Base-by-base conservation (phyloP, 2,113 vertebrate genomes). In the Cololabis saira region DNA sequence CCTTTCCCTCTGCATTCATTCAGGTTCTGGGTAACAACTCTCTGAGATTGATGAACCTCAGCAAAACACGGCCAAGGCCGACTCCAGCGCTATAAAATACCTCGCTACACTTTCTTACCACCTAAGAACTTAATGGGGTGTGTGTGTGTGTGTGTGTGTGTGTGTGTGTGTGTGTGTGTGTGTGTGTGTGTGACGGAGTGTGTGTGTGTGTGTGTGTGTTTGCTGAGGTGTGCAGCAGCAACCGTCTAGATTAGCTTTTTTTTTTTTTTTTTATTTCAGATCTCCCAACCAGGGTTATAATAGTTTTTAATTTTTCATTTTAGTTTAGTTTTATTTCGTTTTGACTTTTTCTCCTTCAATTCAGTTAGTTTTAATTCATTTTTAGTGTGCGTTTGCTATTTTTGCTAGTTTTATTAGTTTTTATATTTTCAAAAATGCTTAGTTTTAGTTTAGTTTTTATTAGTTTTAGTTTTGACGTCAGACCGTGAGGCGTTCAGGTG, bases 11-110 rank as follows among this genome's bases (percentile, higher is more conserved):
- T 67, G 47, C 50, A 53, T 64, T 74, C 50, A 53, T 64, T 74
- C 58, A 47, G 71, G 58, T 75, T 72, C 54, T 79, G 75, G 68
- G 66, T 76, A 81, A 80, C 58, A 66, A 61, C 79, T 81, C 66
- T 71, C 63, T 40, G 61, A 83, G 82, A 88, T 84, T 84, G 84
- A 87, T 84, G 80, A 86, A 83, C 76, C 80, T 84, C 67, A 89
- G 81, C 70, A 78, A 77, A 89, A 84, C 78, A 60, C 37, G 76
- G 59, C 67, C 61, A 33, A 81, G 71, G 57, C 61, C 27, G 72
- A 85, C 84, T 81, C 80, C 74, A 78, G 76, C 83, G 71, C 77
- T 54, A 60, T 76, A 71, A 82, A 85, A 76, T 76, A 76, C 82
- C 22, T 71, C 51, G 74, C 58, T 79, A 78, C 74, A 61, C 69